Evolutionary conservation across 2,797 vertebrate species (phyloP).

Genomic region (Pseudomugil tenellus): DNA sequence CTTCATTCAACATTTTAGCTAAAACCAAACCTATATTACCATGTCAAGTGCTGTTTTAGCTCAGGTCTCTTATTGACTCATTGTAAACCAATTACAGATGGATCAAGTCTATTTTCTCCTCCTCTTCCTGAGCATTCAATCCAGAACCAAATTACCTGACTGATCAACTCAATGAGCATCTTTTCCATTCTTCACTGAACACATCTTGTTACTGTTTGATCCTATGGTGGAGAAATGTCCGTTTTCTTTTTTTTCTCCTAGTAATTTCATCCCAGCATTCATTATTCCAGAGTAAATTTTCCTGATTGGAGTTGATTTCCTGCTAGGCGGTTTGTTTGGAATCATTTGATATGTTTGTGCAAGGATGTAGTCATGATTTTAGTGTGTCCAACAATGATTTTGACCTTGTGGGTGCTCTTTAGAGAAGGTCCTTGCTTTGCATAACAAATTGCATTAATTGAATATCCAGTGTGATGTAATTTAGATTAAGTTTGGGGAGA

Average conservation of each 20-base stretch:
- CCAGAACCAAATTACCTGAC: slow-evolving; percentile 45
- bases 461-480: slow-evolving; percentile 1
- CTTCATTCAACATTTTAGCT: neutral
- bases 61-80: slow-evolving; percentile 61
- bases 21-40: neutral
- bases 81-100: slow-evolving; percentile 59
- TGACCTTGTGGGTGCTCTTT: slow-evolving; percentile 53
- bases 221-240: slow-evolving; percentile 47
- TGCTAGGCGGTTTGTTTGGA: slow-evolving; percentile 30
- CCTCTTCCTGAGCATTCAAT: slow-evolving; percentile 33
- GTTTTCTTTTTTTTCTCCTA: slow-evolving; percentile 45
- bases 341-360: slow-evolving; percentile 31
- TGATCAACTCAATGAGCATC: slow-evolving; percentile 44
- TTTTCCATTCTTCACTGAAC: slow-evolving; percentile 52
- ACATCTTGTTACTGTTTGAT: slow-evolving; percentile 45
- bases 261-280: slow-evolving; percentile 37
- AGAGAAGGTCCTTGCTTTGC: neutral
- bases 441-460: slow-evolving; percentile 14
- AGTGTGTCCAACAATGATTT: slow-evolving; percentile 29
- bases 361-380: slow-evolving; percentile 24
- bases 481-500: neutral
- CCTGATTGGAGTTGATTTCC: slow-evolving; percentile 28
- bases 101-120: slow-evolving; percentile 54
- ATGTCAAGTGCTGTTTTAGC: slow-evolving; percentile 74
- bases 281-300: slow-evolving; percentile 16